phyloP scores from a whole-genome alignment of 2,113 vertebrate species.

The Gymnarchus niloticus region DNA sequence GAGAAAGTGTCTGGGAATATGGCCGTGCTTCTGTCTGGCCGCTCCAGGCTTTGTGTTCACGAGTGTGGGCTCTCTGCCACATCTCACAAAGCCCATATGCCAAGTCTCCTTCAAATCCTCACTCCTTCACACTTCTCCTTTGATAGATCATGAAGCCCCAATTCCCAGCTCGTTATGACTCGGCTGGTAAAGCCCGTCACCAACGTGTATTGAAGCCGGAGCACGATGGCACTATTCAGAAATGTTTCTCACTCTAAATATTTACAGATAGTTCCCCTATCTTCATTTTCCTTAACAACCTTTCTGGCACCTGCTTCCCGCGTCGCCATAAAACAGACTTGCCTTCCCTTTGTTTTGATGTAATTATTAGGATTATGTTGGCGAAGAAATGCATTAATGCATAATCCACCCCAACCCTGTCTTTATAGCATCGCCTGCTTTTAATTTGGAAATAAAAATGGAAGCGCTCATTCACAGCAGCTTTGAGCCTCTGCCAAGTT shows the following conservation, averaged over 20 bases:
- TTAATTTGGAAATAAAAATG: slow-evolving; percentile 73
- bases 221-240: background rate
- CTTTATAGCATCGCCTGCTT: slow-evolving; percentile 72
- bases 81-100: background rate
- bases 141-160: background rate
- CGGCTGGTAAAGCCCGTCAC: background rate
- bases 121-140: background rate
- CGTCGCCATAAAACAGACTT: slow-evolving; percentile 57
- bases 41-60: background rate
- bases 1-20: background rate
- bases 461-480: slow-evolving; percentile 72
- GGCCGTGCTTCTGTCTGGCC: background rate
- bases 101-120: background rate
- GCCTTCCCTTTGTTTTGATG: slow-evolving; percentile 81
- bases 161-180: background rate
- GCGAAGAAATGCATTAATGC: slow-evolving; percentile 76
- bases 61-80: background rate
- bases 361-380: slow-evolving; percentile 79
- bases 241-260: slow-evolving; percentile 29
- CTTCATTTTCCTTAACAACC: slow-evolving; percentile 12
- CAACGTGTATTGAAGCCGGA: background rate
- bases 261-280: slow-evolving; percentile 32
- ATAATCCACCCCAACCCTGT: slow-evolving; percentile 61
- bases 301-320: slow-evolving; percentile 46
- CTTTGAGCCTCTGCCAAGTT: slow-evolving; percentile 83